These are phyloP conservation scores for Melieria crassipennis DNA, from an alignment of 2,888 invertebrate species.

Conservation along the genomic window DNA sequence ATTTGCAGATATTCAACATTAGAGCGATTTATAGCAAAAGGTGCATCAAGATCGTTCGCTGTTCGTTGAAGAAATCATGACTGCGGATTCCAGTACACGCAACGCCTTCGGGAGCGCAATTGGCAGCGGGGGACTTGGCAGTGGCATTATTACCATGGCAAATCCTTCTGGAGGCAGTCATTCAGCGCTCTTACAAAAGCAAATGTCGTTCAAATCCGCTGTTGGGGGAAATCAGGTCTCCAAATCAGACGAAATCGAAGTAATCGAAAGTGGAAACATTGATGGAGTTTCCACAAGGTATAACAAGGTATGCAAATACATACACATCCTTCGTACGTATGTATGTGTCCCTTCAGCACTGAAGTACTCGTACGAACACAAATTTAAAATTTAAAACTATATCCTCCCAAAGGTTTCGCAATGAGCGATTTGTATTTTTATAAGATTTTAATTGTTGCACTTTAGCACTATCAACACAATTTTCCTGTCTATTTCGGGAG, in stretches of 20 bases:
- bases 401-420: no score
- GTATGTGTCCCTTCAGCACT: no score
- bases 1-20: no score
- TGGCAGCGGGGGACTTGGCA: conserved; percentile 44
- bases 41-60: no score
- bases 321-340: no score
- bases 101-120: conserved; percentile 22
- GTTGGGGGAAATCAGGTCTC: conserved; percentile 57
- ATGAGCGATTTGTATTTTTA: no score
- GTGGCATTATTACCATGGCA: conserved; percentile 64
- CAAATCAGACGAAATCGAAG: conserved; percentile 63
- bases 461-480: no score
- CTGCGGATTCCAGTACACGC: conserved; percentile 26
- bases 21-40: no score
- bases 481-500: no score
- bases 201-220: conserved; percentile 62
- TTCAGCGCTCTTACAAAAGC: conserved; percentile 59
- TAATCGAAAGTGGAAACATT: conserved; percentile 58
- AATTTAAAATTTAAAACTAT: no score
- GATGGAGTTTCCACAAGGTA: conserved; percentile 55
- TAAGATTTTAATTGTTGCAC: no score
- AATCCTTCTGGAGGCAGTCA: conserved; percentile 59
- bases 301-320: conserved; percentile 51
- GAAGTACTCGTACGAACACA: no score
- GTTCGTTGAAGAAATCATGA: neutral